Conservation (phyloP, 2,113 vertebrate species). For the Spea multiplicata region DNA sequence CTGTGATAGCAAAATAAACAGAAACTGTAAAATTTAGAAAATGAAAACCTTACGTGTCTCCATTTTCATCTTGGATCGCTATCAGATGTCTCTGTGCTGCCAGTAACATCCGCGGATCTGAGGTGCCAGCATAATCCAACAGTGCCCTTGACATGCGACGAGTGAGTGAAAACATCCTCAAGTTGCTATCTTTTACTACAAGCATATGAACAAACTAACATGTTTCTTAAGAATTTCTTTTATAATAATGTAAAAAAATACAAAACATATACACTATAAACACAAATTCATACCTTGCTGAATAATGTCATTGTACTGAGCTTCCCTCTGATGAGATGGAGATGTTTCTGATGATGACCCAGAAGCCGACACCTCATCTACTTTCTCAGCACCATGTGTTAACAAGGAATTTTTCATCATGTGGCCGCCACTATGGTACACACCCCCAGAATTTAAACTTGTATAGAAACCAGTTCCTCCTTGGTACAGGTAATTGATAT, state of each 20-base stretch:
- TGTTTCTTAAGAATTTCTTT: no score
- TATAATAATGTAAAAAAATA: no score
- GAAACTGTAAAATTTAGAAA: no score
- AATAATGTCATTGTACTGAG: conserved; percentile 48
- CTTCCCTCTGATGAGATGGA: background rate
- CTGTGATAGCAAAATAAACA: no score
- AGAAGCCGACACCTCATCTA: background rate
- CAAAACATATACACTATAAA: no score
- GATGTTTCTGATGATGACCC: background rate
- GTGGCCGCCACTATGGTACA: conserved; percentile 73
- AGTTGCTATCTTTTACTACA: conserved; percentile 71
- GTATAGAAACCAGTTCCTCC: conserved; percentile 60
- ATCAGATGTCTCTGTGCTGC: conserved; percentile 87
- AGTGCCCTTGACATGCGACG: conserved; percentile 77
- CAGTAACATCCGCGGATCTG: conserved; percentile 83
- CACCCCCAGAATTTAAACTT: conserved; percentile 46
- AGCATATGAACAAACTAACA: background rate
- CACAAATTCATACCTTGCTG: conserved; percentile 55
- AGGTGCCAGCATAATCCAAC: conserved; percentile 84
- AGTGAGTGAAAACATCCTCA: conserved; percentile 67
- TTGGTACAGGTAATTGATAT: conserved; percentile 71
- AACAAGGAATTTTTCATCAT: conserved; percentile 65
- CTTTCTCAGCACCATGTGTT: conserved; percentile 27
- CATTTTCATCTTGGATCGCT: conserved; percentile 84
- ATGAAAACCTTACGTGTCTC: conserved; percentile 84